A percentile compares a stretch with the other conserved stretches of the same genome.
phyloP scores from a whole-genome alignment of 2,888 invertebrate genomes.

The Atethmia centrago region DNA sequence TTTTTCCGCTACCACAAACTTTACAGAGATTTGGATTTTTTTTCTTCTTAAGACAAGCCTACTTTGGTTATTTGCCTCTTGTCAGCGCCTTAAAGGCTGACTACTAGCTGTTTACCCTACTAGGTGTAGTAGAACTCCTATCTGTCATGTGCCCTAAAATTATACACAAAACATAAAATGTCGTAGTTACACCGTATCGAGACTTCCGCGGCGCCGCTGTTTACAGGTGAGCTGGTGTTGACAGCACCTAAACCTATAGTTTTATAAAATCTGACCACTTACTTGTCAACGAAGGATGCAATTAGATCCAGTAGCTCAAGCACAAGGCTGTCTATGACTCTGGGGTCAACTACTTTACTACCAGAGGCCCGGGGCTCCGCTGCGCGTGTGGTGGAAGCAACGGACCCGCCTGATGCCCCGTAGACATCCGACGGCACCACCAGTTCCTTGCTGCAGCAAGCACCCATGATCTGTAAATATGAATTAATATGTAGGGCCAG shows the following conservation, averaged over 20 bases:
- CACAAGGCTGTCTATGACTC: conserved; percentile 93
- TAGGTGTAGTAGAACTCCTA: too few relatives aligned
- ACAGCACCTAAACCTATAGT: not conserved
- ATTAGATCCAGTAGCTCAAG: conserved; percentile 95
- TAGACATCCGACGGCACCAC: conserved; percentile 89
- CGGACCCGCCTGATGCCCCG: conserved; percentile 72
- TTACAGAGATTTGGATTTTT: too few relatives aligned
- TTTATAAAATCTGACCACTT: conserved; percentile 72
- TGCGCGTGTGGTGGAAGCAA: conserved; percentile 58
- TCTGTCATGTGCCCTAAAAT: too few relatives aligned
- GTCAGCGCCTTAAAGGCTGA: too few relatives aligned
- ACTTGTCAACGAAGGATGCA: conserved; percentile 95
- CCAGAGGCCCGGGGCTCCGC: conserved; percentile 65
- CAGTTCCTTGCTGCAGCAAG: conserved; percentile 93
- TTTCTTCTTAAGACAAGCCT: too few relatives aligned
- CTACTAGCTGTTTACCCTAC: too few relatives aligned
- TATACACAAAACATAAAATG: too few relatives aligned
- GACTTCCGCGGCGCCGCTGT: not conserved
- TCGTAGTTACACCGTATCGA: too few relatives aligned
- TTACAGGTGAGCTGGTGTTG: not conserved
- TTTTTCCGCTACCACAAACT: too few relatives aligned
- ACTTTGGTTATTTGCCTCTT: too few relatives aligned
- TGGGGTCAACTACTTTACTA: conserved; percentile 77
- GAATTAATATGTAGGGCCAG: not conserved
- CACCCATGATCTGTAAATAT: conserved; percentile 91